Percentiles rank a stretch among this genome's conserved stretches.
Evolutionary conservation across 2,888 invertebrate genomes (phyloP).

Genomic region (Drosophila quinaria): DNA sequence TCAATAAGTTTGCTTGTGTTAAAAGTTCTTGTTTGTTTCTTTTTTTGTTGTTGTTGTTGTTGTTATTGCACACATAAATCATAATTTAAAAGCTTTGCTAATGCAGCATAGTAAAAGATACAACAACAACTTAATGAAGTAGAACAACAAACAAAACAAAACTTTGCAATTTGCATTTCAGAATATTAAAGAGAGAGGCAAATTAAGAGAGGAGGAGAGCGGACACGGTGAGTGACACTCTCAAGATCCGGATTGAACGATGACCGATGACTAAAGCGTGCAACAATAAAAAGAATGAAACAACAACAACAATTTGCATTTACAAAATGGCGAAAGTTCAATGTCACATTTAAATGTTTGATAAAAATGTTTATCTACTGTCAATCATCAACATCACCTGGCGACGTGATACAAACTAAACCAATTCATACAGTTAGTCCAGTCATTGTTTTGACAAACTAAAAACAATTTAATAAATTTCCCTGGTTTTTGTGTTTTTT

Average conservation of each 20-base stretch:
- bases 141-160: constrained; percentile 35
- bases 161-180: constrained; percentile 42
- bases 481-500: neutral
- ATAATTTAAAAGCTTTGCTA: constrained; percentile 56
- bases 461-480: neutral
- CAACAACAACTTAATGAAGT: constrained; percentile 53
- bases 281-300: constrained; percentile 21
- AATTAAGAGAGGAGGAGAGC: constrained; percentile 20
- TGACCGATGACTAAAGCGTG: constrained; percentile 51
- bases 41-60: constrained; percentile 3
- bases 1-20: constrained; percentile 63
- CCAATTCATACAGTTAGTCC: neutral
- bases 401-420: constrained; percentile 38
- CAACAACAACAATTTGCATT: constrained; percentile 12
- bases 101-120: constrained; percentile 20
- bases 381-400: constrained; percentile 26
- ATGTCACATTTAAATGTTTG: constrained; percentile 31
- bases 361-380: constrained; percentile 27
- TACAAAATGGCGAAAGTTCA: constrained; percentile 36
- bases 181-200: constrained; percentile 11
- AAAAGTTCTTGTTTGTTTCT: constrained; percentile 9
- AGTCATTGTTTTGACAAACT: neutral
- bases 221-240: constrained; percentile 1
- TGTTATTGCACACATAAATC: constrained; percentile 55
- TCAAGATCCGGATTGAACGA: constrained; percentile 25